phyloP scores from a whole-genome alignment of 2,888 invertebrate species.

The Dromius quadrimaculatus region DNA sequence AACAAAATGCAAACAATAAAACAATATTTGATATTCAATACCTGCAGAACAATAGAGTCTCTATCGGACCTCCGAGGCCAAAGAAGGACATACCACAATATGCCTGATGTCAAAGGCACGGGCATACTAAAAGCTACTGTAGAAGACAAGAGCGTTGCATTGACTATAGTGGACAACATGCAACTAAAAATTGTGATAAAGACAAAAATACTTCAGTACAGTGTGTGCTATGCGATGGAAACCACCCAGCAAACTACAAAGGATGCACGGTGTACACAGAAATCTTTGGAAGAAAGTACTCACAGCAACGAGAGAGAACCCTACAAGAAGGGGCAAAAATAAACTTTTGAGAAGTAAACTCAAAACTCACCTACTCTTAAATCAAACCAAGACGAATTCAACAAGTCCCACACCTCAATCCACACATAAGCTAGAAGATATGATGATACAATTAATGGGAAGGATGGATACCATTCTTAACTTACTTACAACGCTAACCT shows the following conservation, averaged over 20 bases:
- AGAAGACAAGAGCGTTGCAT: slow-evolving; percentile 42
- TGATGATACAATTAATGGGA: slow-evolving; percentile 8
- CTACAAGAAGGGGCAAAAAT: neutral
- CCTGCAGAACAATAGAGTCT: slow-evolving; percentile 5
- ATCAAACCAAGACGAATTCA: neutral
- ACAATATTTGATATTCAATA: slow-evolving; percentile 12
- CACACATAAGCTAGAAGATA: neutral
- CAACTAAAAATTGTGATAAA: slow-evolving; percentile 43
- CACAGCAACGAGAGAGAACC: neutral
- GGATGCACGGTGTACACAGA: slow-evolving; percentile 19
- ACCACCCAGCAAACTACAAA: slow-evolving; percentile 9
- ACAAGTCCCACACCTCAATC: neutral
- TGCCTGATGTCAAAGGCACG: slow-evolving; percentile 55
- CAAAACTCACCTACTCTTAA: neutral
- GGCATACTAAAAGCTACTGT: slow-evolving; percentile 57
- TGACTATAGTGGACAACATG: slow-evolving; percentile 48
- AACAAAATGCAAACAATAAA: slow-evolving; percentile 30
- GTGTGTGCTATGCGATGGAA: slow-evolving; percentile 2
- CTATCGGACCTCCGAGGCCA: slow-evolving; percentile 16
- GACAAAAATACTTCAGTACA: slow-evolving; percentile 1
- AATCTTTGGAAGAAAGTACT: neutral
- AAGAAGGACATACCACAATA: slow-evolving; percentile 26
- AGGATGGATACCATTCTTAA: slow-evolving; percentile 10
- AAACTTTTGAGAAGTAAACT: neutral
- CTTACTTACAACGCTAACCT: slow-evolving; percentile 4